phyloP scores from a whole-genome alignment of 2,113 vertebrate species.

The Malurus alboscapulatus region DNA sequence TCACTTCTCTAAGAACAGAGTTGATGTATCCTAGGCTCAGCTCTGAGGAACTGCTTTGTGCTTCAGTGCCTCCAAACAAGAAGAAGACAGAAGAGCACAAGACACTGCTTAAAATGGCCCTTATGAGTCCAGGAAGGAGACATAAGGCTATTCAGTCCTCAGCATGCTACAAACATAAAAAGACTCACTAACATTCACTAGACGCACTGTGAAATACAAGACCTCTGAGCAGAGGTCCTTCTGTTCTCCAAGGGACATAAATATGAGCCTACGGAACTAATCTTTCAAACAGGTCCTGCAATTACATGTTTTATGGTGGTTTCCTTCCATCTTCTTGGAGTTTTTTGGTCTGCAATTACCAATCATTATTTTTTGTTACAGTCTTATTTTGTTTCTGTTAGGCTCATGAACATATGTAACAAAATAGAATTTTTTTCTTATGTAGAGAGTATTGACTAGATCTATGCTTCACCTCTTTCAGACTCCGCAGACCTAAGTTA shows the following conservation, averaged over 20 bases:
- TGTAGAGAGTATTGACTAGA: background rate
- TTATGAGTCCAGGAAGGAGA: background rate
- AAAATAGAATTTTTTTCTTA: background rate
- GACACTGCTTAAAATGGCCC: background rate
- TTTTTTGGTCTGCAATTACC: background rate
- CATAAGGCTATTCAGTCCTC: background rate
- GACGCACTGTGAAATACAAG: background rate
- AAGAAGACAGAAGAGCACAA: background rate
- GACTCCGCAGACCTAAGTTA: background rate
- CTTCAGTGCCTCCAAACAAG: background rate
- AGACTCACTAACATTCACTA: background rate
- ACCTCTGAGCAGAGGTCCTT: background rate
- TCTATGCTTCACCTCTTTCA: background rate
- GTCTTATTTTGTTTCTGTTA: background rate
- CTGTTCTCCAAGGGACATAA: background rate
- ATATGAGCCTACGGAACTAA: background rate
- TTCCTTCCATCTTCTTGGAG: background rate
- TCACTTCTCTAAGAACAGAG: background rate
- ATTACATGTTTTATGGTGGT: background rate
- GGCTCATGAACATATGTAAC: background rate
- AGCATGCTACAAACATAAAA: background rate
- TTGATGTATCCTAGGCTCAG: background rate
- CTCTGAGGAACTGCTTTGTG: background rate
- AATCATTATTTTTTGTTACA: background rate
- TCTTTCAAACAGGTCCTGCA: background rate